Base-by-base conservation (phyloP, 2,888 invertebrate species). In the Conus canariensis region DNA sequence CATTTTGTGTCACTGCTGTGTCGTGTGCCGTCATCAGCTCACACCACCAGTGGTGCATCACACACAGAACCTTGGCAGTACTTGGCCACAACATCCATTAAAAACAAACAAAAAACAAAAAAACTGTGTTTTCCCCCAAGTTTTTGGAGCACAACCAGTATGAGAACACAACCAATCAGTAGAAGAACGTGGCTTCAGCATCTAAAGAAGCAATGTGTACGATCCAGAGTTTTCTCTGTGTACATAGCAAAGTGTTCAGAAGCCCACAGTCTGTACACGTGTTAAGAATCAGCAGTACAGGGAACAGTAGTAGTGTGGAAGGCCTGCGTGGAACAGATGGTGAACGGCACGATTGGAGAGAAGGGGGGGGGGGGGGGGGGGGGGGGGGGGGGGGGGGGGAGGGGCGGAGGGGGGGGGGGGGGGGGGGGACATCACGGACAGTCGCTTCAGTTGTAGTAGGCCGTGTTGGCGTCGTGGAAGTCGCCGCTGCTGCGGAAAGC, bases 401-500 rank as follows among this genome's bases (percentile, higher is more conserved):
- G 30, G 30, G 12, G 14, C 5, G 9, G n/a, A 0, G 74, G 3
- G 74, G 19, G 74, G 9, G 25, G 4, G 74, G 9, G n/a, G 22
- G 74, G 74, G 8, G 74, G 74, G 9, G 74, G n/a, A 6, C 3
- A 45, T 45, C 45, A 45, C 45, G 45, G 45, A 45, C 45, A 45
- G 45, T 45, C 45, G 45, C 45, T 67, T 60, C 30, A 86, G 64
- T 86, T 67, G 86, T 86, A 87, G 86, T 86, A 90, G 87, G 86
- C 70, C n/a, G 64, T 85, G 59, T 87, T 91, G 64, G 88, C 88
- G 16, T 91, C 90, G 74, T 92, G 90, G 88, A 93, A 93, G 82
- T 93, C 92, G 3, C 91, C 91, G 90, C 95, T 95, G 91, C 93
- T 94, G 88, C 95, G 91, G 91, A 94, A 95, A 7, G 94, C 95